Conservation (phyloP, 2,797 vertebrate species). For the Oreochromis mossambicus region DNA sequence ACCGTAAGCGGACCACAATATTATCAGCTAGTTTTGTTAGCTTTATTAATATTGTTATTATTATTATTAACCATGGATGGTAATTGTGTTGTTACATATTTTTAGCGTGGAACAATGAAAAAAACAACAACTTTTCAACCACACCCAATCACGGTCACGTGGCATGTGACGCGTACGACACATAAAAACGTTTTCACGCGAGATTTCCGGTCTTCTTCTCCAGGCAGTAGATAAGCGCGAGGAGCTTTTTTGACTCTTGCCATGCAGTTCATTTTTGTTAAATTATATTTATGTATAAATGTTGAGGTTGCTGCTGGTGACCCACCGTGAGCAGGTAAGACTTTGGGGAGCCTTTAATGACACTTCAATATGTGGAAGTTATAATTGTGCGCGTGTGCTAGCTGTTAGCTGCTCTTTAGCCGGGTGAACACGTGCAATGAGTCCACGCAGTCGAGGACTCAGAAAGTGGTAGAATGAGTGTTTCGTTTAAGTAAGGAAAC, state of each 20-base stretch:
- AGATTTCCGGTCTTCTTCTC: neutral
- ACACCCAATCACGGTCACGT: constrained; percentile 25
- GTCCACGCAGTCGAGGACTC: neutral
- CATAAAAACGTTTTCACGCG: constrained; percentile 1
- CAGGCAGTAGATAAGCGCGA: accelerated
- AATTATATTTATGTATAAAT: accelerated
- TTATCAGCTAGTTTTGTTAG: neutral
- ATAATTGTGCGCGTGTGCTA: neutral
- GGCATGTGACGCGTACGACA: neutral
- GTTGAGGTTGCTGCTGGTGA: neutral
- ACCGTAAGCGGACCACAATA: neutral
- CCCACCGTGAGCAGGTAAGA: constrained; percentile 35
- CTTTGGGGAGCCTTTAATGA: accelerated
- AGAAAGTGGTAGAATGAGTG: accelerated
- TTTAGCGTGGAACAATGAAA: neutral
- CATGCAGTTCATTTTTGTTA: accelerated
- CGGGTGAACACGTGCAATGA: constrained; percentile 37
- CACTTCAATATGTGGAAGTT: accelerated
- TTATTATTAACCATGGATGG: neutral
- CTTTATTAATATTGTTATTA: neutral
- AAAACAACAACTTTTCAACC: neutral
- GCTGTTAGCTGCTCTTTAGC: neutral
- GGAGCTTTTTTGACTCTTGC: accelerated
- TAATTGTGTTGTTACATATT: neutral
- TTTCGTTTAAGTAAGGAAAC: neutral